Evolutionary conservation across 2,888 invertebrate genomes (phyloP).

Genomic region (Anoncus sp.): DNA sequence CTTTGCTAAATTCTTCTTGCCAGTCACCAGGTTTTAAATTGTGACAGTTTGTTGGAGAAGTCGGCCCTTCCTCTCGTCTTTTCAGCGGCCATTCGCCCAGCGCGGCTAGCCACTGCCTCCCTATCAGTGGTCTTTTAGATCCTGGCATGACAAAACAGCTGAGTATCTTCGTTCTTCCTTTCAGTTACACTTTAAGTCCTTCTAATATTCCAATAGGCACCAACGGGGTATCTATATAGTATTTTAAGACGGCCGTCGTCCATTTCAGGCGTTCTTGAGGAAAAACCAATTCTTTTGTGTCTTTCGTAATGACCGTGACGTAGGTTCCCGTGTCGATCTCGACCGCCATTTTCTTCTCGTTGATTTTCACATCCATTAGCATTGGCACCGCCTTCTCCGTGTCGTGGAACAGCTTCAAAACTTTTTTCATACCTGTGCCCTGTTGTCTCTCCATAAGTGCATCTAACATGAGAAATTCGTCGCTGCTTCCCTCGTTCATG

Average conservation of each 20-base stretch:
- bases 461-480: not conserved
- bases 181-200: conserved; percentile 34
- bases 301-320: conserved; percentile 45
- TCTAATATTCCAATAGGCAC: conserved; percentile 37
- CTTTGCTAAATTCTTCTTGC: not conserved
- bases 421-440: not conserved
- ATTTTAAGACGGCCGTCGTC: not conserved
- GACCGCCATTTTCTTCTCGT: conserved; percentile 32
- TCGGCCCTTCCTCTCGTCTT: not conserved
- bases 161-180: conserved; percentile 26
- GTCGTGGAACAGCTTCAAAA: conserved; percentile 31
- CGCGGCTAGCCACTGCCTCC: conserved; percentile 50
- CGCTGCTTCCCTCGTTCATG: not conserved
- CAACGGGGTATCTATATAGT: conserved; percentile 25
- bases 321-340: conserved; percentile 59
- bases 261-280: not conserved
- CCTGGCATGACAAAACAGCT: conserved; percentile 48
- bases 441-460: not conserved
- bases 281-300: conserved; percentile 34
- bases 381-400: conserved; percentile 38
- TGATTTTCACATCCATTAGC: conserved; percentile 34
- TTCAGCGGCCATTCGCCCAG: conserved; percentile 58
- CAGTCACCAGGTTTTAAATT: not conserved
- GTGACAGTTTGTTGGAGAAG: not conserved
- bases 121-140: conserved; percentile 46